Evolutionary conservation across 2,888 invertebrate species (phyloP).

Genomic region (Syritta pipiens): DNA sequence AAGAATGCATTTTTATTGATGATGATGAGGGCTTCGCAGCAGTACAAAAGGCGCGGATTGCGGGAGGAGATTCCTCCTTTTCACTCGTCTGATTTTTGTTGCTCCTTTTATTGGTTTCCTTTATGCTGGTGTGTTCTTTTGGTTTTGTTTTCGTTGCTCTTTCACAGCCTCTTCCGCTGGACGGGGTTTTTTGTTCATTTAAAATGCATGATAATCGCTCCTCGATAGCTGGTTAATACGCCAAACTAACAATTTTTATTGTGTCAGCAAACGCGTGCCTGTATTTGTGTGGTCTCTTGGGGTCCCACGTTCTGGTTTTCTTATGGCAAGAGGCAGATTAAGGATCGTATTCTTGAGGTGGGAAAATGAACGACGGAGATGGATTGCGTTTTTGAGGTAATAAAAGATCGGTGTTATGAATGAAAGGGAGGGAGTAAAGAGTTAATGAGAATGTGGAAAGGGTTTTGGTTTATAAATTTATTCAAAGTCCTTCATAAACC

Average conservation of each 20-base stretch:
- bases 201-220: conserved; percentile 79
- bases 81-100: conserved; percentile 29
- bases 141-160: conserved; percentile 36
- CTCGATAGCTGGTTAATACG: conserved; percentile 79
- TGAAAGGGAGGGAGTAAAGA: background rate
- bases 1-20: conserved; percentile 66
- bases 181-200: conserved; percentile 71
- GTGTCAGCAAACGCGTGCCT: conserved; percentile 80
- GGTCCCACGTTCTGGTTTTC: conserved; percentile 52
- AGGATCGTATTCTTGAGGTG: conserved; percentile 46
- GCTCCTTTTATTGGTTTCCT: conserved; percentile 23
- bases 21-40: conserved; percentile 53
- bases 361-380: background rate
- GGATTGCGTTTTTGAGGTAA: background rate
- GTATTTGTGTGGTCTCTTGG: conserved; percentile 79
- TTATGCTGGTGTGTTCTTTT: conserved; percentile 28
- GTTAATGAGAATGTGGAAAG: background rate
- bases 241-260: conserved; percentile 79
- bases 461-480: background rate
- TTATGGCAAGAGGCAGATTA: conserved; percentile 19
- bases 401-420: background rate
- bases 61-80: conserved; percentile 61
- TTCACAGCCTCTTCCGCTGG: conserved; percentile 46
- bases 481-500: no score
- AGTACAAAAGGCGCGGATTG: conserved; percentile 58